Percentiles rank a stretch among this genome's conserved stretches.
These are phyloP conservation scores for Thamnophis sirtalis DNA, from an alignment of 2,113 vertebrate species.

Conservation along the genomic window DNA sequence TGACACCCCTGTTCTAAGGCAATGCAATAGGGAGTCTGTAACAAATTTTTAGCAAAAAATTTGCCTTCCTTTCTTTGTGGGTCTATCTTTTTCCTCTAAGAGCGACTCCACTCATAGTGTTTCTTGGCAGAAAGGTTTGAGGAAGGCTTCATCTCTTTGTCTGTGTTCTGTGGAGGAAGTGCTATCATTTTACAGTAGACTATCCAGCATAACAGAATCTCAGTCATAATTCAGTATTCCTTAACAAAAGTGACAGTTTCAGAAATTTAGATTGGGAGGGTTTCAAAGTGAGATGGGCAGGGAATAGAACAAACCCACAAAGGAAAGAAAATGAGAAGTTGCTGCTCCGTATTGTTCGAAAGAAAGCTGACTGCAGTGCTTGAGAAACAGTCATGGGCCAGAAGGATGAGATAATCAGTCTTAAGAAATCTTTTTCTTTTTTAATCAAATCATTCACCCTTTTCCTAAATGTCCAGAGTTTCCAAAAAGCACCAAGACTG, in stretches of 20 bases:
- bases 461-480: not conserved
- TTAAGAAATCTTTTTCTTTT: not conserved
- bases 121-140: slow-evolving; percentile 35
- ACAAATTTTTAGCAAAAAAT: not conserved
- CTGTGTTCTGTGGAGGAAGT: slow-evolving; percentile 9
- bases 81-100: not conserved
- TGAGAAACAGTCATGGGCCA: not conserved
- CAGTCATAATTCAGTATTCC: slow-evolving; percentile 1
- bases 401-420: not conserved
- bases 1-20: slow-evolving; percentile 10
- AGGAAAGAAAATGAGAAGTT: not conserved
- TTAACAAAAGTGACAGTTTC: slow-evolving; percentile 20
- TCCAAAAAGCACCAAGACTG: not conserved
- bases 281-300: slow-evolving; percentile 9
- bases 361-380: not conserved
- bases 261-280: slow-evolving; percentile 38
- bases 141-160: slow-evolving; percentile 35
- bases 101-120: not conserved
- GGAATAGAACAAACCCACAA: not conserved
- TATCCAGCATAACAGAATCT: slow-evolving; percentile 3
- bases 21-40: slow-evolving; percentile 20
- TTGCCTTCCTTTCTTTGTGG: not conserved
- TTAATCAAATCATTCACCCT: not conserved
- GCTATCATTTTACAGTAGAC: slow-evolving; percentile 21
- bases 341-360: not conserved